Evolutionary conservation across 2,797 vertebrate genomes (phyloP).

Genomic region (Momotus momota): DNA sequence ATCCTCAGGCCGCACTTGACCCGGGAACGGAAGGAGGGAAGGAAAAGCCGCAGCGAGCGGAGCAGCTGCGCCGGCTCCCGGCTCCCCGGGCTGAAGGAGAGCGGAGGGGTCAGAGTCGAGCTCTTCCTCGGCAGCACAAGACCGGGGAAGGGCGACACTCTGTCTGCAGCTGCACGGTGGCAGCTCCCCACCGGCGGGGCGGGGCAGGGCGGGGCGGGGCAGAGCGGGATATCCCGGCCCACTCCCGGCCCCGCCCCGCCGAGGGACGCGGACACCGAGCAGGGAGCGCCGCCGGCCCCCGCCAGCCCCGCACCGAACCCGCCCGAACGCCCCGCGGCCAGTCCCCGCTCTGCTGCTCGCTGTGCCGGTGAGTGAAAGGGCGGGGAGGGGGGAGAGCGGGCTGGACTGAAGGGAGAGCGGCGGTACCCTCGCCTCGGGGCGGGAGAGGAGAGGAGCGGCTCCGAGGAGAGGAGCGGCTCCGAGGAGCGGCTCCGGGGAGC

Average conservation of each 20-base stretch:
- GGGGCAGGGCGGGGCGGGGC: not conserved
- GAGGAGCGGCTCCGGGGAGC: not conserved
- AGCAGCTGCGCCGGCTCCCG: not conserved
- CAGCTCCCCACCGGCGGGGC: not conserved
- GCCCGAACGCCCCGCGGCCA: no score
- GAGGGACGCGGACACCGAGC: not conserved
- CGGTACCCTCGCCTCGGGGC: not conserved
- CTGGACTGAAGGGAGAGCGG: not conserved
- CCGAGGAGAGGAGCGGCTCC: no score
- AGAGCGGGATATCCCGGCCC: not conserved
- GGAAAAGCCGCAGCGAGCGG: not conserved
- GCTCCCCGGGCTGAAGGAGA: not conserved
- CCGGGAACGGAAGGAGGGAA: not conserved
- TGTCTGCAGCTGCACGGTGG: not conserved
- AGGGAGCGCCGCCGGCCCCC: no score
- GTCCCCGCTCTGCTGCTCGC: not conserved
- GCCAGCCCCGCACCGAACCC: not conserved
- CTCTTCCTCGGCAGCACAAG: not conserved
- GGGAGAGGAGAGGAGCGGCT: not conserved
- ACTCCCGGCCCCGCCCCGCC: not conserved
- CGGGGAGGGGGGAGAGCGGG: not conserved
- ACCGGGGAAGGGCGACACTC: fast-evolving
- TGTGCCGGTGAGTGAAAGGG: not conserved
- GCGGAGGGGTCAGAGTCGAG: not conserved
- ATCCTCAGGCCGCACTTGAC: not conserved